Evolutionary conservation across 2,797 vertebrate species (phyloP), one percentile per base, ranked within the genome.

Genomic region (Gymnodraco acuticeps): DNA sequence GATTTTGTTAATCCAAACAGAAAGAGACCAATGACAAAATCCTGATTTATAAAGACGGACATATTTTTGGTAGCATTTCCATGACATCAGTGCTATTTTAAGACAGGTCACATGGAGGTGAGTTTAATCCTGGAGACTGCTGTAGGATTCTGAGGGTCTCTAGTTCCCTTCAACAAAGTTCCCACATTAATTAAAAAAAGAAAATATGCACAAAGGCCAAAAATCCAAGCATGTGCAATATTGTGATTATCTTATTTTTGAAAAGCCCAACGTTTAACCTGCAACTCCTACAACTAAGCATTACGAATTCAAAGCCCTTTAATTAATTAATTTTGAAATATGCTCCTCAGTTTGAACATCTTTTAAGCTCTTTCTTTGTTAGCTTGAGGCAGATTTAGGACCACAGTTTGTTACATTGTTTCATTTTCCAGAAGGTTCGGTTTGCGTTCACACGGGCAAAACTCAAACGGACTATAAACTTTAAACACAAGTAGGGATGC

Each of bases 1-100:
- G 83, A 83, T 89, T 87, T 79, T 20, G 55, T 74, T 86, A 83
- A 87, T 84, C 78, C 76, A 70, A 9, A 58, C 50, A 55, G 64
- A 45, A 2, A 61, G n/a, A 70, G 50, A 20, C 14, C 27, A 65
- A 75, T 77, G 65, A 55, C 47, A 67, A 78, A 85, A 75, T 70
- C 74, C 65, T n/a, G 33, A 72, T 73, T 78, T 81, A 67, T 80
- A 64, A 63, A 17, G n/a, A 16, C 58, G 33, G 14, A 65, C 48
- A 71, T 72, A 48, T 67, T 76, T 31, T 78, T 56, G 50, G 48
- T 31, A 61, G 38, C 73, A 54, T 55, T 74, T 61, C 47, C 19
- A 2, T 47, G 45, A 75, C 52, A 33, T 66, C 9, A 0, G 17
- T 51, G 71, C 76, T 86, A 82, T 89, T 81, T 88, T 77, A 10